A percentile compares a stretch with the other conserved stretches of the same genome.
Conservation (phyloP, 2,113 vertebrate genomes). For the Indicator maculatus region DNA sequence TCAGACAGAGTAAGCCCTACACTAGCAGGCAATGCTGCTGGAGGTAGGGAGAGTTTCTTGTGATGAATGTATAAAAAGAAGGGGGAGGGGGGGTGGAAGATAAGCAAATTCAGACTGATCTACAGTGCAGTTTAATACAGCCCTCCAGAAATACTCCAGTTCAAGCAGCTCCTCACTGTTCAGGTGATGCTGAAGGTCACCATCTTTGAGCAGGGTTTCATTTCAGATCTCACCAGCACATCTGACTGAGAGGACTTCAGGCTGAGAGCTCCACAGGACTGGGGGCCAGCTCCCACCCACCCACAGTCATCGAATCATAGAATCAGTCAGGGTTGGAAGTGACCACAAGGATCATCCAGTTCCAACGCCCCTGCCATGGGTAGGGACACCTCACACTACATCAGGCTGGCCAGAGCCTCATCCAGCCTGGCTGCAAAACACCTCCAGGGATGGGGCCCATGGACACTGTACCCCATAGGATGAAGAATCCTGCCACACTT, state of each 20-base stretch:
- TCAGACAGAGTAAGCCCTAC: neutral
- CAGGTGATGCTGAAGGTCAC: neutral
- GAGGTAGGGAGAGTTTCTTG: no score
- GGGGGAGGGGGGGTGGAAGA: neutral
- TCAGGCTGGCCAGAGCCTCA: no score
- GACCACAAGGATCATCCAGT: no score
- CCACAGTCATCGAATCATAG: rapidly evolving
- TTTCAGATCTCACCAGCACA: neutral
- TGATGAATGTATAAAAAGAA: neutral
- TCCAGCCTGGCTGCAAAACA: no score
- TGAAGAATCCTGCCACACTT: neutral
- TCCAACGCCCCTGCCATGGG: no score
- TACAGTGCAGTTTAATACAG: neutral
- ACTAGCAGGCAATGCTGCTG: no score
- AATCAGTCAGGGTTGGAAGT: no score
- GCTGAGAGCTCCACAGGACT: neutral
- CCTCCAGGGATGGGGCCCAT: rapidly evolving
- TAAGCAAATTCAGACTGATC: neutral
- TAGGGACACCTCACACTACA: no score
- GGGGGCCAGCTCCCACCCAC: neutral
- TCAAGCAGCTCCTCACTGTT: neutral
- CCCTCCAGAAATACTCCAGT: neutral
- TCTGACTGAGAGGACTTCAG: no score
- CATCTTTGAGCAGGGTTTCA: neutral
- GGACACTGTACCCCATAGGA: rapidly evolving